phyloP scores from a whole-genome alignment of 2,888 invertebrate species.

The Dysmachus trigonus region DNA sequence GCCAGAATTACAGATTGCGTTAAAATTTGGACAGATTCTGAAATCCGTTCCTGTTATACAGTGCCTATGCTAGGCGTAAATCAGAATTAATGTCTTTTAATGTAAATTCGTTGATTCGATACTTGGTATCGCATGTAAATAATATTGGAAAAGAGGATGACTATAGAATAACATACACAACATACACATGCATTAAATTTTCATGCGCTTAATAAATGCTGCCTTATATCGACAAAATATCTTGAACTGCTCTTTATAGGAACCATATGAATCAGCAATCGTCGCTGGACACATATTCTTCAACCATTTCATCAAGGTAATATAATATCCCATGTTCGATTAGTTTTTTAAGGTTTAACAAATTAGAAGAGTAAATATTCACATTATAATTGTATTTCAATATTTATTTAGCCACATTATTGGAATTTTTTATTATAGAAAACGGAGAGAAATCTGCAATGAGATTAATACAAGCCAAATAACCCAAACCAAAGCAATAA shows the following conservation, averaged over 20 bases:
- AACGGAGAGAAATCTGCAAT: not conserved
- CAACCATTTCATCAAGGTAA: not conserved
- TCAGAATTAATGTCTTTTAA: not conserved
- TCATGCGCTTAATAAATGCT: no score
- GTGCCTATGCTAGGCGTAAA: not conserved
- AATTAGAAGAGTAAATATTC: not conserved
- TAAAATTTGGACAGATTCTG: not conserved
- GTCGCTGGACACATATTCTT: not conserved
- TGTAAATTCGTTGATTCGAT: not conserved
- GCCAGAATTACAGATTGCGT: not conserved
- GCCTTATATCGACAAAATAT: not conserved
- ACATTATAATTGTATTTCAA: not conserved
- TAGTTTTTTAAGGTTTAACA: not conserved
- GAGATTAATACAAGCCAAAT: not conserved
- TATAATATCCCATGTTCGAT: not conserved
- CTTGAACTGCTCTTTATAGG: not conserved
- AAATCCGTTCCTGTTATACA: no score
- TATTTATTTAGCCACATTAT: not conserved
- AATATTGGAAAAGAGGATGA: not conserved
- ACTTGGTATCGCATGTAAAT: not conserved
- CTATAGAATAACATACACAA: no score
- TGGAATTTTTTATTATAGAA: not conserved
- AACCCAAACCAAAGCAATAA: not conserved
- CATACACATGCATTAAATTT: no score
- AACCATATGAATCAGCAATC: not conserved